These are phyloP conservation scores for Macrophya annulata DNA, from an alignment of 2,888 invertebrate species.

Conservation along the genomic window DNA sequence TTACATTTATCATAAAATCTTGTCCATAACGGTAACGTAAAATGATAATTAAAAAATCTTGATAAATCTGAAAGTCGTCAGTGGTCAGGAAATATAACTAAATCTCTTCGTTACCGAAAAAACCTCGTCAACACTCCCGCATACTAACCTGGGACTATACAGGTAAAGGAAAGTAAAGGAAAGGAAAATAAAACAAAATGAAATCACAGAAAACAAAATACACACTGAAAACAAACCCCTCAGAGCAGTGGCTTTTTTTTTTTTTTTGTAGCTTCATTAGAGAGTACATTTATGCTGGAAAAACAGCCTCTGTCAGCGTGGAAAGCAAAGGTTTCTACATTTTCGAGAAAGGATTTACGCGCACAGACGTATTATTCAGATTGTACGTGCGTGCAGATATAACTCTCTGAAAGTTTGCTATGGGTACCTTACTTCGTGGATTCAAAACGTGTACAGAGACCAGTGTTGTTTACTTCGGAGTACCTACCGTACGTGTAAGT, in stretches of 20 bases:
- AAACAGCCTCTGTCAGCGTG: slow-evolving; percentile 21
- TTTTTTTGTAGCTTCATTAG: slow-evolving; percentile 47
- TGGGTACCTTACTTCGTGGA: neutral
- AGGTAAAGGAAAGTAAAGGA: neutral
- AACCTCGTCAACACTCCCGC: slow-evolving; percentile 24
- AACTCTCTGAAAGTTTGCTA: neutral
- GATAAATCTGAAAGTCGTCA: neutral
- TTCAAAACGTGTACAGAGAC: slow-evolving; percentile 1
- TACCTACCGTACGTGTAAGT: neutral
- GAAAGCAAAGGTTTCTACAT: slow-evolving; percentile 32
- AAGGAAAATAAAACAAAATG: slow-evolving; percentile 7
- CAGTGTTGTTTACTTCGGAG: slow-evolving; percentile 11
- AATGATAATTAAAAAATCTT: neutral
- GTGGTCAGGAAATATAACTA: neutral
- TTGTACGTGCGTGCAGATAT: neutral
- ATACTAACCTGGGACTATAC: neutral
- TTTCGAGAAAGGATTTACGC: slow-evolving; percentile 15
- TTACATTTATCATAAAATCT: neutral
- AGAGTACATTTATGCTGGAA: slow-evolving; percentile 40
- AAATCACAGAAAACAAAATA: neutral
- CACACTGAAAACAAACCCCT: slow-evolving; percentile 18
- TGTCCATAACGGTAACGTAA: neutral
- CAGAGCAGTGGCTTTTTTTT: neutral
- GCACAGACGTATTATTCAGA: neutral
- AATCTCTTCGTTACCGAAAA: neutral